Base-by-base conservation (phyloP, 2,113 vertebrate species). In the Platysteira castanea region DNA sequence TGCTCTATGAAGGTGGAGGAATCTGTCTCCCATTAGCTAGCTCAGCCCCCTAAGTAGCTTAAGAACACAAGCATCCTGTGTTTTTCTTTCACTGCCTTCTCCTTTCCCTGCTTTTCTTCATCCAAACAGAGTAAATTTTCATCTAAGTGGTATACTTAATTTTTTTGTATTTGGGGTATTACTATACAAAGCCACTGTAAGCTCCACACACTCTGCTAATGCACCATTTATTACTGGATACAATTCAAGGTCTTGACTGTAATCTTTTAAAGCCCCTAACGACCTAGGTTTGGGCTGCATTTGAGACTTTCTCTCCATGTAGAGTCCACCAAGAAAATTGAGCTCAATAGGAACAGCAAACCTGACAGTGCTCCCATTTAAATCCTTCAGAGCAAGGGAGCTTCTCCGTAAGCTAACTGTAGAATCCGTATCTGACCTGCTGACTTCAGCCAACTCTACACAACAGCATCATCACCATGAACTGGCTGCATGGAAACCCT, bases 361-460 rank as follows among this genome's bases (percentile, higher is more conserved):
- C 71, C 88, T 86, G 93, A 88, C 79, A 86, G 71, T 46, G 90
- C 70, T 96, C 64, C 88, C 74, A 77, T 95, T 94, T 95, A 94
- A 95, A 92, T 92, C 86, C 74, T 84, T 92, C 27, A 71, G 75
- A 94, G 73, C 79, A 86, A 88, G 41, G 49, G 60, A 91, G 64
- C 54, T 95, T 96, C 85, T 96, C 90, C 60, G 60, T 70, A 67
- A 92, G 60, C 52, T 4, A 15, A 52, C 75, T 70, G 54, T 15
- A 54, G 71, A 86, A 93, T 60, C 88, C 0, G 1, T 68, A 57
- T 80, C 82, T 94, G 92, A 96, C 89, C 96, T 92, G 91, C 91
- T 94, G 93, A 87, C 93, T 93, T 94, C 93, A 96, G 88, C 79
- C 20, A 30, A 24, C 90, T 79, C 84, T 52, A 69, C 42, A 31